phyloP scores from a whole-genome alignment of 2,113 vertebrate species.

The Zapornia atra region DNA sequence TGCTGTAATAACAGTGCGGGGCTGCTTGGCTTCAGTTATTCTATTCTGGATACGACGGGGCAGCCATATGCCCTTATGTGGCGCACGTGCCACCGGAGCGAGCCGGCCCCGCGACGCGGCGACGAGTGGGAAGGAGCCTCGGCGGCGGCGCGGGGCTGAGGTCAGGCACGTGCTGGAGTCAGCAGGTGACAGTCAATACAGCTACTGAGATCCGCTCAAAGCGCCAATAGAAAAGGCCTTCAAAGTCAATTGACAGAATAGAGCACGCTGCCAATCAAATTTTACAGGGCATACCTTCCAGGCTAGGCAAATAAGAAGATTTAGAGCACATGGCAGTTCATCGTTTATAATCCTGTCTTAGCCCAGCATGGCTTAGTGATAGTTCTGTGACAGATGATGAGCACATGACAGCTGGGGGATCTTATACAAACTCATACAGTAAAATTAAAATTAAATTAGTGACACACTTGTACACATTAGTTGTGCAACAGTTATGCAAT shows the following conservation, averaged over 20 bases:
- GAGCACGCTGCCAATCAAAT: constrained; percentile 79
- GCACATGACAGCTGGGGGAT: constrained; percentile 85
- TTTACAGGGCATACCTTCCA: constrained; percentile 83
- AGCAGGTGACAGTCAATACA: constrained; percentile 78
- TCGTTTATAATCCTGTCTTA: constrained; percentile 89
- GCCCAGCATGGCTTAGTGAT: constrained; percentile 85
- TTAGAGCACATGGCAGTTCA: constrained; percentile 85
- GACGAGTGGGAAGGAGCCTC: constrained; percentile 40
- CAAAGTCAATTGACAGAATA: constrained; percentile 73
- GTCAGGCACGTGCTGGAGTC: constrained; percentile 78
- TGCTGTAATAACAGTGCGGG: constrained; percentile 78
- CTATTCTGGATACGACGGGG: constrained; percentile 73
- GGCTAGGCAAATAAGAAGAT: constrained; percentile 87
- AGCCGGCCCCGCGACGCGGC: constrained; percentile 27
- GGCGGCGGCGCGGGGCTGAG: constrained; percentile 51
- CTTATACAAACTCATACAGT: constrained; percentile 78
- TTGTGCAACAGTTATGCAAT: constrained; percentile 83
- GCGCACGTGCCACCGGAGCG: constrained; percentile 78
- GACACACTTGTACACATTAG: constrained; percentile 83
- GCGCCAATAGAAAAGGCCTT: constrained; percentile 67
- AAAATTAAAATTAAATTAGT: constrained; percentile 88
- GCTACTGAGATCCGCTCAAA: constrained; percentile 55
- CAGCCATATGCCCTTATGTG: constrained; percentile 80
- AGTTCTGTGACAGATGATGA: constrained; percentile 84
- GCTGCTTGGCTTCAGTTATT: constrained; percentile 82